A percentile compares a stretch with the other conserved stretches of the same genome.
These are phyloP conservation scores for Tetanocera ferruginea DNA, from an alignment of 2,888 invertebrate genomes.

Conservation along the genomic window DNA sequence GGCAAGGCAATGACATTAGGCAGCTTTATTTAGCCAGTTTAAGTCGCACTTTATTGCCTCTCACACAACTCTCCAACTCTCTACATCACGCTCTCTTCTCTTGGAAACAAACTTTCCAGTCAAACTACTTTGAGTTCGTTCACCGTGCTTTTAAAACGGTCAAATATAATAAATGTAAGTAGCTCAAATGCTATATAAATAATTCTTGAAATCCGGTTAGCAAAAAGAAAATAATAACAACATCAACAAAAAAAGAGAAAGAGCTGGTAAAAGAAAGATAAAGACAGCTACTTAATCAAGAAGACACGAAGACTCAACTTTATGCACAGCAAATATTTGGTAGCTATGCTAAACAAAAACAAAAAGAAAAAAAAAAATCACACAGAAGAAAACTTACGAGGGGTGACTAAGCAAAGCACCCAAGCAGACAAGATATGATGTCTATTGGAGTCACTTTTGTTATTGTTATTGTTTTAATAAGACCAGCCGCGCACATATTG, in stretches of 20 bases:
- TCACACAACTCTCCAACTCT: background rate
- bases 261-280: background rate
- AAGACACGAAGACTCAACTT: background rate
- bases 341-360: background rate
- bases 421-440: background rate
- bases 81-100: background rate
- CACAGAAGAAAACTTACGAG: background rate
- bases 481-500: background rate
- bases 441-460: background rate
- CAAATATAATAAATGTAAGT: slow-evolving; percentile 1
- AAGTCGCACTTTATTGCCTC: background rate
- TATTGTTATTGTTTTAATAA: no score
- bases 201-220: background rate
- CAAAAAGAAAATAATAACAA: background rate
- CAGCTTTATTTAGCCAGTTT: no score
- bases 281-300: background rate
- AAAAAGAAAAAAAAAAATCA: background rate
- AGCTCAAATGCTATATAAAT: background rate
- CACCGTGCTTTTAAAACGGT: slow-evolving; percentile 56
- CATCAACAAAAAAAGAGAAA: background rate
- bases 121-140: slow-evolving; percentile 69
- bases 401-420: background rate
- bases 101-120: slow-evolving; percentile 59
- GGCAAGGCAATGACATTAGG: no score
- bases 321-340: background rate